phyloP scores from a whole-genome alignment of 2,888 invertebrate genomes.

The Aspidiotus destructor region DNA sequence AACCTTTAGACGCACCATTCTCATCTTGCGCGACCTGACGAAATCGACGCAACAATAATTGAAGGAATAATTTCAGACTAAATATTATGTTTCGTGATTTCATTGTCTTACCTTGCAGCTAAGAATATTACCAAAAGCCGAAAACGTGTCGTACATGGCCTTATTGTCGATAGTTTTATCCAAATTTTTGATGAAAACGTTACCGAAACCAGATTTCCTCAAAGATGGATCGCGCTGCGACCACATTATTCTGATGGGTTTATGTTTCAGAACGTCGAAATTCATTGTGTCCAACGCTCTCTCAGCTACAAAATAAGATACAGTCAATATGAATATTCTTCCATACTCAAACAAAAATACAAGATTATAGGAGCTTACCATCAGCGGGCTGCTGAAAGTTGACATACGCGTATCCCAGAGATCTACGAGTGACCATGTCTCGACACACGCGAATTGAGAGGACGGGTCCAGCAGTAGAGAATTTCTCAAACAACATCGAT shows the following conservation, averaged over 20 bases:
- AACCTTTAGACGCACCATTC: slow-evolving; percentile 86
- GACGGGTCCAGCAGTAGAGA: slow-evolving; percentile 96
- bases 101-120: slow-evolving; percentile 72
- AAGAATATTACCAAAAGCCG: slow-evolving; percentile 96
- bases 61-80: slow-evolving; percentile 7
- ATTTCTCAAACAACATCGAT: slow-evolving; percentile 98
- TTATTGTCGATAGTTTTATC: slow-evolving; percentile 98
- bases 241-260: slow-evolving; percentile 99
- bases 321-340: neutral
- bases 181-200: slow-evolving; percentile 98
- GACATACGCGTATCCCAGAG: slow-evolving; percentile 98
- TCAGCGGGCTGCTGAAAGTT: slow-evolving; percentile 99
- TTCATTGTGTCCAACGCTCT: slow-evolving; percentile 99
- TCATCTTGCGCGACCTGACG: slow-evolving; percentile 75
- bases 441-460: slow-evolving; percentile 97
- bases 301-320: slow-evolving; percentile 65
- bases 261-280: slow-evolving; percentile 93
- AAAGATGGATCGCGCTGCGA: slow-evolving; percentile 97
- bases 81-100: slow-evolving; percentile 33
- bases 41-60: neutral
- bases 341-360: neutral
- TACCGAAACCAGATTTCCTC: slow-evolving; percentile 96
- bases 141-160: slow-evolving; percentile 98
- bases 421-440: slow-evolving; percentile 93
- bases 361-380: slow-evolving; percentile 58